A percentile compares a stretch with the other conserved stretches of the same genome.
These are phyloP conservation scores for Andrena praecox DNA, from an alignment of 2,888 invertebrate species.

Conservation along the genomic window DNA sequence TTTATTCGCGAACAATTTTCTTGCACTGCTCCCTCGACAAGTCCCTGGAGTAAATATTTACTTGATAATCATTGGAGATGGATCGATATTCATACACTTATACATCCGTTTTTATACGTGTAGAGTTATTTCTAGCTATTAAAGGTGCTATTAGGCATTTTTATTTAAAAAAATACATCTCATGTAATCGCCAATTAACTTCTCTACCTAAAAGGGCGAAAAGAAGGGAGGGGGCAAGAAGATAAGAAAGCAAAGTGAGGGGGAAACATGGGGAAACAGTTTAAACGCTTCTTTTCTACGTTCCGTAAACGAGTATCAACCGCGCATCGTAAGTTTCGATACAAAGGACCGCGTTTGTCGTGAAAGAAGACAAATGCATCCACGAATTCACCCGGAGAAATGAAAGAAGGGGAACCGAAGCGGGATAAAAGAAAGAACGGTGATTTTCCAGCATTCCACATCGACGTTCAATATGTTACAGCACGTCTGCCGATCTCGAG, in stretches of 20 bases:
- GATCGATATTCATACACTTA: slow-evolving; percentile 25
- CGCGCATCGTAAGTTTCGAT: slow-evolving; percentile 14
- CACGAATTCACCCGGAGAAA: background rate
- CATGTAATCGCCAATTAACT: slow-evolving; percentile 7
- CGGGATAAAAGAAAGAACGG: slow-evolving; percentile 48
- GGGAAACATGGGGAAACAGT: background rate
- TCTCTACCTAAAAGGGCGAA: background rate
- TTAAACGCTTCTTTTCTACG: slow-evolving; percentile 9
- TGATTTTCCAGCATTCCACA: slow-evolving; percentile 74
- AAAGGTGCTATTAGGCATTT: slow-evolving; percentile 37
- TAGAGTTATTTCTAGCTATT: slow-evolving; percentile 17
- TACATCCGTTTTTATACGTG: slow-evolving; percentile 13
- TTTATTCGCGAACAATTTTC: slow-evolving; percentile 21
- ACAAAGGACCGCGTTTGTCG: slow-evolving; percentile 31
- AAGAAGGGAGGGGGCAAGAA: background rate
- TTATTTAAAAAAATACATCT: slow-evolving; percentile 23
- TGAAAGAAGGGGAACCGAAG: slow-evolving; percentile 5
- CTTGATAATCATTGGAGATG: slow-evolving; percentile 11
- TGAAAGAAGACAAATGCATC: background rate
- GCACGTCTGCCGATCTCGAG: slow-evolving; percentile 74
- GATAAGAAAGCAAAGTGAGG: background rate
- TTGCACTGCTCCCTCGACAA: background rate
- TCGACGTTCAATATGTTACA: slow-evolving; percentile 77
- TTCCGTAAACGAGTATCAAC: slow-evolving; percentile 22
- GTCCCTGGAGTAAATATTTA: slow-evolving; percentile 3